A percentile compares a stretch with the other conserved stretches of the same genome.
Evolutionary conservation across 2,888 invertebrate species (phyloP).

Genomic region (Mellilla xanthometata): DNA sequence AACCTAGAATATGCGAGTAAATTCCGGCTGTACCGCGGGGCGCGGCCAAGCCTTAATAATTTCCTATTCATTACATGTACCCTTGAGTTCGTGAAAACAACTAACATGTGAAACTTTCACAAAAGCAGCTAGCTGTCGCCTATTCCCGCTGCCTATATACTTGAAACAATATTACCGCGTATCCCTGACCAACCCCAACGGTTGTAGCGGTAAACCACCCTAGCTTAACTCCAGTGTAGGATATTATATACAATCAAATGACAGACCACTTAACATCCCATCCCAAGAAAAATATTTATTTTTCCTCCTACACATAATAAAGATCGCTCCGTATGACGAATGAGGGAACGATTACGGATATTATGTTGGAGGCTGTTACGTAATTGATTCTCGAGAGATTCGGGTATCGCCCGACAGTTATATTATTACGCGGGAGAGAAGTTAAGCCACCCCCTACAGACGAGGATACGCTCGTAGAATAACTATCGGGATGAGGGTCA

Average conservation of each 20-base stretch:
- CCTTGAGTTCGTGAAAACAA: background rate
- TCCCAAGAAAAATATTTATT: conserved; percentile 10
- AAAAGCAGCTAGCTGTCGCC: background rate
- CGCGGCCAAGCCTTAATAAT: too few species aligned
- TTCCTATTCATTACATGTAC: too few species aligned
- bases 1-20: too few species aligned
- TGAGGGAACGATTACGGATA: conserved; percentile 10
- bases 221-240: background rate
- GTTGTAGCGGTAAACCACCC: conserved; percentile 10
- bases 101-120: background rate
- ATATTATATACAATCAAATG: conserved; percentile 2
- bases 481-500: conserved; percentile 35
- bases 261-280: conserved; percentile 1
- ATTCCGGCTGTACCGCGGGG: too few species aligned
- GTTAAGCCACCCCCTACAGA: conserved; percentile 7
- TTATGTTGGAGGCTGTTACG: conserved; percentile 23
- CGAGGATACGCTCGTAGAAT: conserved; percentile 16
- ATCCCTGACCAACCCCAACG: conserved; percentile 21
- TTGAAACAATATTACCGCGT: conserved; percentile 1
- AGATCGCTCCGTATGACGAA: conserved; percentile 9
- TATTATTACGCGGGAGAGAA: conserved; percentile 10
- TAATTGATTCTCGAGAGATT: conserved; percentile 21
- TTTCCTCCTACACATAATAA: conserved; percentile 6
- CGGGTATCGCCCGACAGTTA: conserved; percentile 2
- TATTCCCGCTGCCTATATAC: background rate